A percentile compares a stretch with the other conserved stretches of the same genome.
Conservation (phyloP, 2,797 vertebrate genomes). For the Darevskia mixta region DNA sequence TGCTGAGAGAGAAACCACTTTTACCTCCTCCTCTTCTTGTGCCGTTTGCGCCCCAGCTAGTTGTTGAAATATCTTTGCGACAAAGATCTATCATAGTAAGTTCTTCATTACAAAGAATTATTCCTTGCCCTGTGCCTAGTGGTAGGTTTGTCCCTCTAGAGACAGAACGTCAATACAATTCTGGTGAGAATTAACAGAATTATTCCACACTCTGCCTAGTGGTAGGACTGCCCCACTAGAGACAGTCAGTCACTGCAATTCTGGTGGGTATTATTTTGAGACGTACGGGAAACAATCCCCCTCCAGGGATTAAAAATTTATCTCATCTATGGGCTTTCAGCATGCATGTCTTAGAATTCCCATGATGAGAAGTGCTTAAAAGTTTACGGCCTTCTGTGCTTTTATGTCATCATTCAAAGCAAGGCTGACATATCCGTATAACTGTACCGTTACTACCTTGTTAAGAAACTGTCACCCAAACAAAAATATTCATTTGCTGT, state of each 20-base stretch:
- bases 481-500: conserved; percentile 19
- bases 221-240: neutral
- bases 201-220: neutral
- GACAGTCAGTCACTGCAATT: neutral
- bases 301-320: conserved; percentile 12
- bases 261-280: conserved; percentile 15
- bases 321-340: conserved; percentile 6
- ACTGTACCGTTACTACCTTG: conserved; percentile 11
- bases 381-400: conserved; percentile 19
- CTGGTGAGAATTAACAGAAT: no score
- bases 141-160: no score
- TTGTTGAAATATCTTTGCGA: no score
- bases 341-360: neutral
- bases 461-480: conserved; percentile 27
- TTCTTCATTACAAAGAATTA: no score
- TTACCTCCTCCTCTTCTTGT: no score
- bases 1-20: no score
- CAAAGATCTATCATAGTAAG: no score
- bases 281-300: neutral
- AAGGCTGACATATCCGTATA: neutral
- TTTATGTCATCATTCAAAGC: conserved; percentile 35
- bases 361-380: conserved; percentile 25
- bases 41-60: no score
- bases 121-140: no score
- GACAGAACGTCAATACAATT: no score